Base-by-base conservation (phyloP, 2,888 invertebrate species). In the Molanna angustata region DNA sequence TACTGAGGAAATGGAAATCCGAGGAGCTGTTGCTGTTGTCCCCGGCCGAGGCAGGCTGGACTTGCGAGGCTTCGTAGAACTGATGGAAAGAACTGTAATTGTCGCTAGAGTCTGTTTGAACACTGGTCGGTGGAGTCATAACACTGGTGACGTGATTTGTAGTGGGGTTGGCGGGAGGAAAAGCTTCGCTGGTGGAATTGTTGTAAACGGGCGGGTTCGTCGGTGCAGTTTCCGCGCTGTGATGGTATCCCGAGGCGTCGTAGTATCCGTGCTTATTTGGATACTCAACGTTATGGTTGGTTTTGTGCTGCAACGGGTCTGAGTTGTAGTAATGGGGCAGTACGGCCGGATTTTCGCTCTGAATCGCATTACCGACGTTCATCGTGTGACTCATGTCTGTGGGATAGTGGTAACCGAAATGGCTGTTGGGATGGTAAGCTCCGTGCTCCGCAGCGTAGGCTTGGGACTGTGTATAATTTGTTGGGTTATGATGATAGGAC, bases 1-100 rank as follows among this genome's bases (percentile, higher is more conserved):
- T 94, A 73, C 92, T 91, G 59, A 94, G 80, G 70, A 94, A 94
- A 71, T 94, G 94, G 73, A 94, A 94, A 72, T 94, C 94, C 21
- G 93, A 91, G n/a, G 92, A 92, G 68, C 90, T 90, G 69, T 91
- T 92, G 63, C 90, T 90, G 72, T 90, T 90, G 64, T 91, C 90
- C 43, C 87, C 84, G 17, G 81, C 65, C 31, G 76, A 60, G 7
- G 65, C 64, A 40, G 65, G 62, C 3, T 79, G 67, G 50, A 76
- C 73, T 64, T 79, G 76, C 53, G 71, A 76, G 53, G 76, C 76
- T 49, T 80, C 76, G 68, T 88, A 88, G 68, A 84, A 86, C 66
- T 85, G 85, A 61, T 85, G 85, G 68, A 84, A 86, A 53, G 82
- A 82, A 61, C 82, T 83, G 67, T 86, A 87, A 56, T 79, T 79